Conservation (phyloP, 1,140 invertebrate genomes). For the Microplitis mediator region DNA sequence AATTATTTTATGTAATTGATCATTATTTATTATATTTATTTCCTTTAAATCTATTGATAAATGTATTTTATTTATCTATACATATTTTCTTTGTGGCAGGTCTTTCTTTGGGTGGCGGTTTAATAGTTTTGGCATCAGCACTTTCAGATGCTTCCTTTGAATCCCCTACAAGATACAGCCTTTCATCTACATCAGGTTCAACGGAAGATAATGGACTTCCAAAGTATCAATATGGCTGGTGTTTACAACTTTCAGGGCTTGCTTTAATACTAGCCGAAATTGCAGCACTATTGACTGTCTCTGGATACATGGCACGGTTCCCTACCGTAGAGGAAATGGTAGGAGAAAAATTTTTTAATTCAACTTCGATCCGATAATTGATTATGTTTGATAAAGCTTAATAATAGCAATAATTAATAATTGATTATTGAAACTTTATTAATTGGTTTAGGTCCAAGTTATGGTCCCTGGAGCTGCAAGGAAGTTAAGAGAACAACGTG, state of each 20-base stretch:
- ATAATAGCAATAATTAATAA: neutral
- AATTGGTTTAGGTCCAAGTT: constrained; percentile 58
- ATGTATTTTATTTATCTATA: neutral
- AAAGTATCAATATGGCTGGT: constrained; percentile 74
- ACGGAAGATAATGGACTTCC: constrained; percentile 56
- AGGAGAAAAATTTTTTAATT: constrained; percentile 26
- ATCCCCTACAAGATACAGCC: constrained; percentile 53
- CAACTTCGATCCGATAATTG: no score
- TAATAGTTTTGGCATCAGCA: constrained; percentile 69
- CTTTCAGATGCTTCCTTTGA: constrained; percentile 68
- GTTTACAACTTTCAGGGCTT: constrained; percentile 71
- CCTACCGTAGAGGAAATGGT: constrained; percentile 71
- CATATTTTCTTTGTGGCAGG: constrained; percentile 59
- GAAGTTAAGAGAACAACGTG: constrained; percentile 64
- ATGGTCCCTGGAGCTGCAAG: constrained; percentile 70
- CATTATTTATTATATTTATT: no score
- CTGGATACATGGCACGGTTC: constrained; percentile 69
- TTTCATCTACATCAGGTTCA: constrained; percentile 52
- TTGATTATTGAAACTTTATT: neutral
- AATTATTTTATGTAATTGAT: no score
- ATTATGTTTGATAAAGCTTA: neutral
- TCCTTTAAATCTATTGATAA: neutral
- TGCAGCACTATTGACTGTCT: constrained; percentile 69
- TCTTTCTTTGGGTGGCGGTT: constrained; percentile 67
- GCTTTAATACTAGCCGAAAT: constrained; percentile 72